Base-by-base conservation (phyloP, 2,888 invertebrate genomes). In the Xylophagus ater region DNA sequence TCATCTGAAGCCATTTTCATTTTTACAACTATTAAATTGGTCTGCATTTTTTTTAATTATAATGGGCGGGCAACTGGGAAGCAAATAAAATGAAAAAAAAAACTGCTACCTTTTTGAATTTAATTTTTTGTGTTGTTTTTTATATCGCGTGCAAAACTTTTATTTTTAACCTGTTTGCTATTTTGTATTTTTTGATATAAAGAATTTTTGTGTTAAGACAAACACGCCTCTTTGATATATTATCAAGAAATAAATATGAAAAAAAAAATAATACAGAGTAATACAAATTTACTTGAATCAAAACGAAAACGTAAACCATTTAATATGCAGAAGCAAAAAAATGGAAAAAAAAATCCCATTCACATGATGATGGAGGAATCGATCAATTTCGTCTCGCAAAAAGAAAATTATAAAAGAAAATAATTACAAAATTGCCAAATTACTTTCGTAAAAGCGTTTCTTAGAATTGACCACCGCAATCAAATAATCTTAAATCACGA, bases 381-480 rank as follows among this genome's bases (percentile, higher is more conserved):
- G 40, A 43, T 43, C 43, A 40, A 43, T 40, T 43, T 43, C 31
- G 25, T 33, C 26, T 29, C n/a, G n/a, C n/a, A n/a, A n/a, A n/a
- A n/a, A n/a, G n/a, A n/a, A n/a, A n/a, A n/a, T n/a, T n/a, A n/a
- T n/a, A n/a, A n/a, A n/a, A n/a, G n/a, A 20, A 32, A 43, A 40
- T 43, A 43, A 43, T 43, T 43, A 40, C 43, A 43, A 43, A 43
- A 43, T 43, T 43, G 43, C 43, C 43, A 43, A 43, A 43, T 43
- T 43, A 40, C 40, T 34, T 38, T 34, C 13, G 19, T 14, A 19
- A 31, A 32, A 38, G 20, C 24, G 25, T 28, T 38, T 38, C 38
- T 33, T 32, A 31, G 38, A 38, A 38, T 33, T 33, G n/a, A n/a
- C n/a, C n/a, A n/a, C n/a, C n/a, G n/a, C n/a, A n/a, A n/a, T n/a